Evolutionary conservation across 37 sponge, comb jelly and placozoan species (phyloP).

Genomic region (Cladorhizidae sp.): DNA sequence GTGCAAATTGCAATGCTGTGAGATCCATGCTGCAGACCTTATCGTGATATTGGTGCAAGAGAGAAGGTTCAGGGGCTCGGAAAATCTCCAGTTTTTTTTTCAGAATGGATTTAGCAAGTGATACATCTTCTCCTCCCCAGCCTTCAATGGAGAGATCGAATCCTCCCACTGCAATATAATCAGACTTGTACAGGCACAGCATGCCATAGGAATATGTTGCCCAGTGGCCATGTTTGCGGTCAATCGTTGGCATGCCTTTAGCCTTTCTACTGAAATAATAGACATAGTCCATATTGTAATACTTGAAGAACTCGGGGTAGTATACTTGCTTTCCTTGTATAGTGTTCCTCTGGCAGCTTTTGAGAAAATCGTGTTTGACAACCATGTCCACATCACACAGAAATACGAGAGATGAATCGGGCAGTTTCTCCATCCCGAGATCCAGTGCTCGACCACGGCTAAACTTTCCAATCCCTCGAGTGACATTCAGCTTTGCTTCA

Average conservation of each 20-base stretch:
- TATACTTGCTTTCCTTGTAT: slow-evolving; percentile 62
- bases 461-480: slow-evolving; percentile 43
- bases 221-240: slow-evolving; percentile 73
- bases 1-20: slow-evolving; percentile 7
- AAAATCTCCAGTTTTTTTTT: slow-evolving; percentile 40
- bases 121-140: slow-evolving; percentile 77
- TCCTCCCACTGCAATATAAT: slow-evolving; percentile 57
- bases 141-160: slow-evolving; percentile 54
- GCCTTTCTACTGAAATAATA: slow-evolving; percentile 16
- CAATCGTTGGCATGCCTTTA: not conserved
- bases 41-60: slow-evolving; percentile 59
- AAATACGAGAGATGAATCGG: slow-evolving; percentile 49
- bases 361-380: slow-evolving; percentile 29
- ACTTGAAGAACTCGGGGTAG: slow-evolving; percentile 77
- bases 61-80: slow-evolving; percentile 57
- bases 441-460: slow-evolving; percentile 55
- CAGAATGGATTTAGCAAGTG: slow-evolving; percentile 35
- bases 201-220: slow-evolving; percentile 67
- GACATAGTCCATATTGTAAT: slow-evolving; percentile 67
- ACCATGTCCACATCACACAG: slow-evolving; percentile 78
- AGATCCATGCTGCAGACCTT: slow-evolving; percentile 39
- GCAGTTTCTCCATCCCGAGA: slow-evolving; percentile 30
- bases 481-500: slow-evolving; percentile 9
- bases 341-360: slow-evolving; percentile 59
- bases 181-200: slow-evolving; percentile 75